Evolutionary conservation across 2,113 vertebrate genomes (phyloP).

Genomic region (Cynoglossus semilaevis): DNA sequence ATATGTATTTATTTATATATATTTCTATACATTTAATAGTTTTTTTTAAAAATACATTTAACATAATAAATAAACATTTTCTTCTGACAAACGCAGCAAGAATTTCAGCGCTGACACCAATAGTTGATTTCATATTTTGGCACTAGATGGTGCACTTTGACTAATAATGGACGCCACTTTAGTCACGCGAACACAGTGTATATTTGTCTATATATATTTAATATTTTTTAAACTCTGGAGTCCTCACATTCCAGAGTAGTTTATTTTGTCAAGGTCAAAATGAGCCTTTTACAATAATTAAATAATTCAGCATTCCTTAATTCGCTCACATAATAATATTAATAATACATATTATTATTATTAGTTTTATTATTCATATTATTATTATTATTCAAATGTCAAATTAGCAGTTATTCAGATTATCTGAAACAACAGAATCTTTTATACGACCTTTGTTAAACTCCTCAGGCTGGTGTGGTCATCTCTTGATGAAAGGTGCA

Average conservation of each 20-base stretch:
- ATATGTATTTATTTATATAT: too few species aligned
- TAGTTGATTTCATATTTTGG: not conserved
- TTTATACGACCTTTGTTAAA: slow-evolving; percentile 58
- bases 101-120: not conserved
- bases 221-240: slow-evolving; percentile 3
- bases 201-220: too few species aligned
- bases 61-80: not conserved
- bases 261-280: too few species aligned
- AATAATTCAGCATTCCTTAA: too few species aligned
- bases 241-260: too few species aligned
- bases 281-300: too few species aligned
- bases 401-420: slow-evolving; percentile 68
- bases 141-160: slow-evolving; percentile 62
- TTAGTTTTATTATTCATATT: not conserved
- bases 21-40: too few species aligned
- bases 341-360: not conserved
- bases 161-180: slow-evolving; percentile 15
- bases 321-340: too few species aligned
- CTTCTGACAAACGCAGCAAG: not conserved
- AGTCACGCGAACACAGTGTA: not conserved
- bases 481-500: slow-evolving; percentile 63
- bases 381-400: slow-evolving; percentile 17
- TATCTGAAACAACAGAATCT: slow-evolving; percentile 47
- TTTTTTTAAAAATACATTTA: too few species aligned
- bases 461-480: slow-evolving; percentile 61